phyloP scores from a whole-genome alignment of 2,113 vertebrate species.

The Dryoscopus gambensis region DNA sequence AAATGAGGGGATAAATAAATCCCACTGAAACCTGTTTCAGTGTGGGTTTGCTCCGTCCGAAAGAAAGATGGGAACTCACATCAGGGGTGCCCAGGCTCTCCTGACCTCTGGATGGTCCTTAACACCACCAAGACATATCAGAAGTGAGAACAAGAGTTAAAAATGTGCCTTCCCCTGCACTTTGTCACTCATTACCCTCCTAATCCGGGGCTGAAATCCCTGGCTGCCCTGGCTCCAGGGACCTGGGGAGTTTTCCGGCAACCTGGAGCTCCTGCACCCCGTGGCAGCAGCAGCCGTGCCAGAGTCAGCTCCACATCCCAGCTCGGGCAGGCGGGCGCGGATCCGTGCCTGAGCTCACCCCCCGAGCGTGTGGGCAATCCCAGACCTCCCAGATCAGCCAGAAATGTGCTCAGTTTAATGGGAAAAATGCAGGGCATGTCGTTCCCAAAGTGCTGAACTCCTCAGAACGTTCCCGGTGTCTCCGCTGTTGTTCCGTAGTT shows the following conservation, averaged over 20 bases:
- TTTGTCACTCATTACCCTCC: neutral
- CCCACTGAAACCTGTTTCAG: neutral
- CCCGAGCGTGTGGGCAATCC: neutral
- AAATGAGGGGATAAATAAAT: neutral
- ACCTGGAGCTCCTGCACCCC: neutral
- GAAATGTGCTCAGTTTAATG: neutral
- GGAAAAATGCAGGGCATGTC: neutral
- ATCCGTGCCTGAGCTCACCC: neutral
- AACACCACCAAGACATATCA: rapidly evolving
- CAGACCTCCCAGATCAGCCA: neutral
- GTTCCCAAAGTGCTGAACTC: neutral
- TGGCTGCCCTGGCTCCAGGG: neutral
- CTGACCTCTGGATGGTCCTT: neutral
- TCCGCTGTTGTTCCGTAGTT: neutral
- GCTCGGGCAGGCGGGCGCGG: neutral
- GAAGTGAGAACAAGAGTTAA: neutral
- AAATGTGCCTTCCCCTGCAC: neutral
- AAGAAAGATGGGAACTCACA: neutral
- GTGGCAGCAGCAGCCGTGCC: neutral
- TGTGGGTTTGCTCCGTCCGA: neutral
- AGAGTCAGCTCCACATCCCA: neutral
- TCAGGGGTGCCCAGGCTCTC: neutral
- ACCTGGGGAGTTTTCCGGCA: neutral
- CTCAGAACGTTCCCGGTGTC: neutral
- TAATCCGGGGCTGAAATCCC: neutral